Percentiles rank a stretch among this genome's conserved stretches.
phyloP scores from a whole-genome alignment of 2,797 vertebrate genomes.

The Poecilia gillii region DNA sequence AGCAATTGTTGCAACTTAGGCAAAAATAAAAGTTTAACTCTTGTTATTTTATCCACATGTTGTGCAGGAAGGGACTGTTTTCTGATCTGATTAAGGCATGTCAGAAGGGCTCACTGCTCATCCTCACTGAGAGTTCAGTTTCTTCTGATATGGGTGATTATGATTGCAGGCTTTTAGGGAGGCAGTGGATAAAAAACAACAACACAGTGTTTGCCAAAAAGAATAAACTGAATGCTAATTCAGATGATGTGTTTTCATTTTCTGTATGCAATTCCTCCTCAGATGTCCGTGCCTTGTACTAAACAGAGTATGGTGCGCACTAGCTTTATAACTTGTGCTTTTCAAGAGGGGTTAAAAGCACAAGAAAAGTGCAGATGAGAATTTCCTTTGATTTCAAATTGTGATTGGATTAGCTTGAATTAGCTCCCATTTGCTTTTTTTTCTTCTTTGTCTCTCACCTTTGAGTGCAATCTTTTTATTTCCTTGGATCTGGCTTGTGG shows the following conservation, averaged over 20 bases:
- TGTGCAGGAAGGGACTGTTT: background rate
- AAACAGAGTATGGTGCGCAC: slow-evolving; percentile 28
- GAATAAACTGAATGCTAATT: slow-evolving; percentile 29
- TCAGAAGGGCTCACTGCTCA: background rate
- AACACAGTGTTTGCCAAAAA: slow-evolving; percentile 26
- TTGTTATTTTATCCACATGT: background rate
- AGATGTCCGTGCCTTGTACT: slow-evolving; percentile 29
- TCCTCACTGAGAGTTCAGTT: slow-evolving; percentile 13
- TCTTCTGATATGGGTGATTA: slow-evolving; percentile 16
- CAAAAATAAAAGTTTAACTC: background rate
- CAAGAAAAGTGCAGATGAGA: slow-evolving; percentile 56
- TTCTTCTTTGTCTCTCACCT: slow-evolving; percentile 40
- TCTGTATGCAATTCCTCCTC: slow-evolving; percentile 26
- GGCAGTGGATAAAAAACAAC: slow-evolving; percentile 21
- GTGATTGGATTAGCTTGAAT: slow-evolving; percentile 70
- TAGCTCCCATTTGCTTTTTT: slow-evolving; percentile 51
- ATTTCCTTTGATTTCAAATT: slow-evolving; percentile 70
- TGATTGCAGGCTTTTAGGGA: slow-evolving; percentile 14
- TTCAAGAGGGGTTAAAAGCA: slow-evolving; percentile 31
- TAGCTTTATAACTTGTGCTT: slow-evolving; percentile 31
- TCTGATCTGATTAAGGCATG: background rate
- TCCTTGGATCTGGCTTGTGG: slow-evolving; percentile 42
- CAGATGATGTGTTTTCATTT: slow-evolving; percentile 38
- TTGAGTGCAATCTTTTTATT: slow-evolving; percentile 43
- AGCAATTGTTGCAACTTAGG: background rate